Percentiles rank a stretch among this genome's conserved stretches.
phyloP scores from a whole-genome alignment of 1,140 invertebrate genomes.

The Calycopis cecrops region DNA sequence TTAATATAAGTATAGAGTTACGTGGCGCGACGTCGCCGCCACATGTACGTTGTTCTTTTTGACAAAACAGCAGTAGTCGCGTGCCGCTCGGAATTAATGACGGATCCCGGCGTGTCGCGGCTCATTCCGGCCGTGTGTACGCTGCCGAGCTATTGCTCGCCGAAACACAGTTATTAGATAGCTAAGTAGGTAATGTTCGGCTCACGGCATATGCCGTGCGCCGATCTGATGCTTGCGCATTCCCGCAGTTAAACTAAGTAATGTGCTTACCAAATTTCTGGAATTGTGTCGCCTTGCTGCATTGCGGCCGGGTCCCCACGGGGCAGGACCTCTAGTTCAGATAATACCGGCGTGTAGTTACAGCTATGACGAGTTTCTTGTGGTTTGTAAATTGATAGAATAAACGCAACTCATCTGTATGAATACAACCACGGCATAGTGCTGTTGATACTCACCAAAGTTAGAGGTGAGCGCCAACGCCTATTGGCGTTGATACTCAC shows the following conservation, averaged over 20 bases:
- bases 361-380: constrained; percentile 22
- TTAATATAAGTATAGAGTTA: constrained; percentile 66
- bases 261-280: no score
- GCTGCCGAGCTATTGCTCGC: constrained; percentile 40
- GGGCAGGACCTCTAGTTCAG: not conserved
- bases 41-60: constrained; percentile 59
- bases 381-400: no score
- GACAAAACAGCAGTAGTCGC: constrained; percentile 64
- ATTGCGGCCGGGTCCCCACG: no score
- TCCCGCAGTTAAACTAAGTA: constrained; percentile 36
- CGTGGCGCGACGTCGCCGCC: constrained; percentile 50
- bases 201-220: constrained; percentile 64
- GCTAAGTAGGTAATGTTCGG: constrained; percentile 53
- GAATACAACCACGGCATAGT: no score
- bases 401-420: no score
- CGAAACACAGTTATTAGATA: constrained; percentile 68
- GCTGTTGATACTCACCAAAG: no score
- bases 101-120: constrained; percentile 54
- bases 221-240: constrained; percentile 20
- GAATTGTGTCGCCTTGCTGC: no score
- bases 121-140: constrained; percentile 54
- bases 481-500: no score
- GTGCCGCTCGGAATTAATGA: constrained; percentile 65
- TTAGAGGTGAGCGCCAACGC: no score
- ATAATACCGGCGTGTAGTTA: not conserved